Conservation (phyloP, 2,797 vertebrate genomes). For the Nothura maculosa region DNA sequence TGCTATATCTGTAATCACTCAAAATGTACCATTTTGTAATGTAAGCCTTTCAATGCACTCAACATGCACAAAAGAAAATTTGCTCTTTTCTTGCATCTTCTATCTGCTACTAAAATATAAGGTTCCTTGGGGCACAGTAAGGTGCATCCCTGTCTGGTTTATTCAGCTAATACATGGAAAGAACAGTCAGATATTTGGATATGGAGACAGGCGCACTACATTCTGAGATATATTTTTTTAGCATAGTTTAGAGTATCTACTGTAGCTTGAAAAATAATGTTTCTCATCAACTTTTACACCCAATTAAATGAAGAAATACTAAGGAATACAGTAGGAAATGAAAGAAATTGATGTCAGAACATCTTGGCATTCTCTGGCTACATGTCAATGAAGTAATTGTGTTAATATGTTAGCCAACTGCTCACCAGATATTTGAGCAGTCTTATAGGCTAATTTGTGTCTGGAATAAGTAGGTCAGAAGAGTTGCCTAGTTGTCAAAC, state of each 20-base stretch:
- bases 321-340: background rate
- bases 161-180: background rate
- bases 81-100: background rate
- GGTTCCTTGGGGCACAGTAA: background rate
- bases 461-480: background rate
- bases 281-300: background rate
- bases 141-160: rapidly evolving
- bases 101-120: background rate
- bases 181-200: background rate
- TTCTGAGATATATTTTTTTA: background rate
- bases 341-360: background rate
- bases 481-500: background rate
- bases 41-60: background rate
- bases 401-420: background rate
- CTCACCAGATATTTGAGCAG: background rate
- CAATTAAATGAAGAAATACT: background rate
- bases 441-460: background rate
- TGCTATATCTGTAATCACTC: background rate
- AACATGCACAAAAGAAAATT: background rate
- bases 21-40: background rate
- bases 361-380: background rate
- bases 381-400: background rate
- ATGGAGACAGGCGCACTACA: background rate
- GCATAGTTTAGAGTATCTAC: background rate
- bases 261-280: background rate